These are phyloP conservation scores for Cyaniris semiargus DNA, from an alignment of 2,888 invertebrate genomes.

Conservation along the genomic window DNA sequence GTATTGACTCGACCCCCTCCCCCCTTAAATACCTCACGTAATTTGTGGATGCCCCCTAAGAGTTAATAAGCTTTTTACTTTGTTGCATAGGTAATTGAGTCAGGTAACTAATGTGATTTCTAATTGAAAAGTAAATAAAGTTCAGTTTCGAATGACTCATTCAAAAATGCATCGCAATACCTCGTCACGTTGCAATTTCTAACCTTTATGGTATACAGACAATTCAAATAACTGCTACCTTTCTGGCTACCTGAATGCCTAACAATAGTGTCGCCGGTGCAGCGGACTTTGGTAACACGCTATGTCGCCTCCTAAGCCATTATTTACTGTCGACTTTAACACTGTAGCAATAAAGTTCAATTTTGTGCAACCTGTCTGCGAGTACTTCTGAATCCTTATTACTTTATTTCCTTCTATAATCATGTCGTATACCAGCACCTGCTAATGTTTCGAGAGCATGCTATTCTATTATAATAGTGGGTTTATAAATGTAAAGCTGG, in stretches of 20 bases:
- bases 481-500: too few species aligned
- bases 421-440: background rate
- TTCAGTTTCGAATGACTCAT: too few species aligned
- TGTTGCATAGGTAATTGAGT: too few species aligned
- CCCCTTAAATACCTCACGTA: too few species aligned
- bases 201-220: background rate
- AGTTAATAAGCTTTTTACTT: too few species aligned
- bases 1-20: too few species aligned
- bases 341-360: background rate
- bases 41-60: too few species aligned
- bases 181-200: too few species aligned
- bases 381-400: background rate
- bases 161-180: too few species aligned
- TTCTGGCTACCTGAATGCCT: slow-evolving; percentile 46
- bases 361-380: background rate
- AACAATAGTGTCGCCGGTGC: slow-evolving; percentile 57
- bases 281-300: slow-evolving; percentile 55
- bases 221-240: background rate
- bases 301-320: slow-evolving; percentile 34
- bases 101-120: too few species aligned
- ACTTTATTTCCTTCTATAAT: background rate
- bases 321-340: background rate
- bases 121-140: too few species aligned
- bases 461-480: background rate
- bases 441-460: background rate